Evolutionary conservation across 1,140 invertebrate species (phyloP).

Genomic region (Andrena cerasifolii): DNA sequence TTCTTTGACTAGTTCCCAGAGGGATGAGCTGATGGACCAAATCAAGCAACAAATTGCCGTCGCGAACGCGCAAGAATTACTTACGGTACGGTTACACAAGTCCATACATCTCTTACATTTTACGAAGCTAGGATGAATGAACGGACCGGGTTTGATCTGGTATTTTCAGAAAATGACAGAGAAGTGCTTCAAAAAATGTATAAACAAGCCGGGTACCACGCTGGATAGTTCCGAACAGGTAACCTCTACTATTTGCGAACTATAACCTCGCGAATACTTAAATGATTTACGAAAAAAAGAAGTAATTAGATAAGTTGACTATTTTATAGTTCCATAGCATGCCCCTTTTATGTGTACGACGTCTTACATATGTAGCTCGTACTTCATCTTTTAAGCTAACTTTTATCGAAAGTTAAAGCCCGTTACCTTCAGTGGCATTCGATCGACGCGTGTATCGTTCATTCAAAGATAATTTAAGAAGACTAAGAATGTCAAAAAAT

Average conservation of each 20-base stretch:
- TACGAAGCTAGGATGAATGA: conserved; percentile 52
- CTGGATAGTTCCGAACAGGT: conserved; percentile 96
- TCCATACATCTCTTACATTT: conserved; percentile 45
- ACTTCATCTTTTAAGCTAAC: background rate
- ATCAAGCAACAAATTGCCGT: conserved; percentile 98
- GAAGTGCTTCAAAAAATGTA: conserved; percentile 98
- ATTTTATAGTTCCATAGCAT: no score
- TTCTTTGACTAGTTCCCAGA: conserved; percentile 86
- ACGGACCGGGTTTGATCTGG: conserved; percentile 49
- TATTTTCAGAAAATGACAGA: conserved; percentile 95
- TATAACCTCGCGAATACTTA: conserved; percentile 30
- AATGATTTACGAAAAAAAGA: background rate
- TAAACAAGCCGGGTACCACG: conserved; percentile 94
- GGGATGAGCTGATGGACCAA: conserved; percentile 96
- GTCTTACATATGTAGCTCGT: background rate
- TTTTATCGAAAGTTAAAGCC: background rate
- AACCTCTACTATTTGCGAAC: conserved; percentile 45
- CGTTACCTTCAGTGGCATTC: background rate
- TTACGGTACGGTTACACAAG: conserved; percentile 86
- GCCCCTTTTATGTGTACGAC: no score
- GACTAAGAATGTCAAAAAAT: background rate
- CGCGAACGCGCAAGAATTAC: conserved; percentile 96
- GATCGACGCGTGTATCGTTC: background rate
- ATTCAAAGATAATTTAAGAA: background rate
- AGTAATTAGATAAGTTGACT: background rate